A percentile compares a stretch with the other conserved stretches of the same genome.
These are phyloP conservation scores for Liopterus haemorrhoidalis DNA, from an alignment of 2,888 invertebrate genomes.

Conservation along the genomic window DNA sequence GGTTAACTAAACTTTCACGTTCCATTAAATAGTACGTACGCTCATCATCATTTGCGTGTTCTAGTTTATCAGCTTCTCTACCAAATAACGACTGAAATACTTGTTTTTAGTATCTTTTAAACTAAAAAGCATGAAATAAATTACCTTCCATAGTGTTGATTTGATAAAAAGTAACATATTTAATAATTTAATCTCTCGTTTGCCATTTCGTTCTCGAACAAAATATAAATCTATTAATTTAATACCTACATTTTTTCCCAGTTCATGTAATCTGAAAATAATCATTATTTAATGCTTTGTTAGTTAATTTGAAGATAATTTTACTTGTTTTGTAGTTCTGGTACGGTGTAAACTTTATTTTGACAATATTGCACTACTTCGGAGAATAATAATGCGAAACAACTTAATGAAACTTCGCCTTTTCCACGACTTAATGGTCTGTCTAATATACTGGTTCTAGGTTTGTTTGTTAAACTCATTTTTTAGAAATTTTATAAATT, in stretches of 20 bases:
- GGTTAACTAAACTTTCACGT: slow-evolving; percentile 92
- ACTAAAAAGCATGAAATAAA: slow-evolving; percentile 9
- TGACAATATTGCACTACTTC: slow-evolving; percentile 98
- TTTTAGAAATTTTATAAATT: too few species aligned
- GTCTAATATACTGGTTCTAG: slow-evolving; percentile 77
- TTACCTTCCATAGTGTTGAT: slow-evolving; percentile 92
- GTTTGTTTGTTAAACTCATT: slow-evolving; percentile 49
- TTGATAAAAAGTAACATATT: slow-evolving; percentile 94
- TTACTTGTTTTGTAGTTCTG: slow-evolving; percentile 91
- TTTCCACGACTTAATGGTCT: slow-evolving; percentile 89
- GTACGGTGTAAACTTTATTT: slow-evolving; percentile 88
- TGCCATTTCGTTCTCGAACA: slow-evolving; percentile 86
- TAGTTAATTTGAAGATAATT: slow-evolving; percentile 25
- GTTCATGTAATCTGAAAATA: slow-evolving; percentile 72
- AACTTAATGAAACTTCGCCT: slow-evolving; percentile 84
- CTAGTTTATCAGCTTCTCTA: slow-evolving; percentile 96
- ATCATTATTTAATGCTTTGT: slow-evolving; percentile 13
- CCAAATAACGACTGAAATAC: slow-evolving; percentile 80
- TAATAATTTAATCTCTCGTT: slow-evolving; percentile 89
- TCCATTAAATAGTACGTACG: slow-evolving; percentile 97
- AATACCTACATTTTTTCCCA: slow-evolving; percentile 92
- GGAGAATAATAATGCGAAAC: slow-evolving; percentile 92
- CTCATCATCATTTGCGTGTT: slow-evolving; percentile 98
- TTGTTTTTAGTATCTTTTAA: slow-evolving; percentile 16
- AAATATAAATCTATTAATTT: slow-evolving; percentile 91